Evolutionary conservation across 2,113 vertebrate species (phyloP).

Genomic region (Nothobranchius kuhntae): DNA sequence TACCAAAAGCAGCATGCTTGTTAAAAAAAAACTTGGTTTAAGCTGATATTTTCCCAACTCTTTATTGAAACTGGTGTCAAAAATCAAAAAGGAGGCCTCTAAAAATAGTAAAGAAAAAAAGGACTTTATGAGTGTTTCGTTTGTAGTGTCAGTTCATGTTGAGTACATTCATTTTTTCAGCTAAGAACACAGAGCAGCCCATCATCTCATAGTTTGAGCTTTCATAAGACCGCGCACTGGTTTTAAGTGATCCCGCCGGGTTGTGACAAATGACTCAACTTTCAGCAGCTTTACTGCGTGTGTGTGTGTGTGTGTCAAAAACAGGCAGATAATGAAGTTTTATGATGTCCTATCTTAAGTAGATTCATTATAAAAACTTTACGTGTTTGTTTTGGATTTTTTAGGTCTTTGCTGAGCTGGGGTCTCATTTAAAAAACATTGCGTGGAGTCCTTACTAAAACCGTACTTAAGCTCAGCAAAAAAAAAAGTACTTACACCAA

Average conservation of each 20-base stretch:
- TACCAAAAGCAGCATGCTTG: conserved; percentile 35
- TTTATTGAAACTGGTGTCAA: conserved; percentile 12
- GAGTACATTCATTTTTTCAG: conserved; percentile 27
- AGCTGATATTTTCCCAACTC: conserved; percentile 13
- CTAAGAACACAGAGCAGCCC: conserved; percentile 23
- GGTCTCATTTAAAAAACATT: too few species aligned
- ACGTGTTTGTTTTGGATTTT: background rate
- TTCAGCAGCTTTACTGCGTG: background rate
- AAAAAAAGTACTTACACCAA: too few species aligned
- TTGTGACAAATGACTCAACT: conserved; percentile 55
- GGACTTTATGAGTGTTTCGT: conserved; percentile 39
- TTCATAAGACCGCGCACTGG: conserved; percentile 52
- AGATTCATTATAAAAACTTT: background rate
- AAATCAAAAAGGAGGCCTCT: background rate
- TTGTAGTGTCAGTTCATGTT: conserved; percentile 51
- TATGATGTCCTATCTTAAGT: conserved; percentile 15
- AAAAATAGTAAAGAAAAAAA: conserved; percentile 22
- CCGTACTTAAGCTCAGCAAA: too few species aligned
- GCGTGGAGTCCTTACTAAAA: too few species aligned
- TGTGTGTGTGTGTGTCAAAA: background rate
- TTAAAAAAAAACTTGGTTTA: conserved; percentile 14
- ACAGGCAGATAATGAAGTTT: conserved; percentile 14
- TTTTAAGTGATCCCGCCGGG: conserved; percentile 61
- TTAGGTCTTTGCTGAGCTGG: background rate
- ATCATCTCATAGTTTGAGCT: conserved; percentile 27